Conservation (phyloP, 2,797 vertebrate species). For the Phalanger gymnotis region DNA sequence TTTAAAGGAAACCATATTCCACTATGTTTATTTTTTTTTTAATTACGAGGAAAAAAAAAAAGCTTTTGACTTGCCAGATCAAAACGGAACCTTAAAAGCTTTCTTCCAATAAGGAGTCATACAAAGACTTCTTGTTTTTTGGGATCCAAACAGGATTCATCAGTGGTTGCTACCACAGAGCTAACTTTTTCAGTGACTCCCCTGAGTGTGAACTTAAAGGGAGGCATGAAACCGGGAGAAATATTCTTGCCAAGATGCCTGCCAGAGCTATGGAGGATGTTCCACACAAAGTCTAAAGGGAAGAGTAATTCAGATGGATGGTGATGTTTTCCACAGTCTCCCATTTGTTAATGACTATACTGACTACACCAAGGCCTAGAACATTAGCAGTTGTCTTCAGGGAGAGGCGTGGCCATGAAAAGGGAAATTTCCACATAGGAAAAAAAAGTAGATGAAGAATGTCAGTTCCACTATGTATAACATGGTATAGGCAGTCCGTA, state of each 20-base stretch:
- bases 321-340: not conserved
- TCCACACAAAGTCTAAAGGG: not conserved
- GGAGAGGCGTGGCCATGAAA: not conserved
- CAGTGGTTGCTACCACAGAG: not conserved
- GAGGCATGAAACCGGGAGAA: not conserved
- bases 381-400: not conserved
- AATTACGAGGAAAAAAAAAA: too few relatives aligned
- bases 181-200: not conserved
- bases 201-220: not conserved
- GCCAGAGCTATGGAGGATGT: not conserved
- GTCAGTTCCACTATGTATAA: not conserved
- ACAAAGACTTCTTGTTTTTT: too few relatives aligned
- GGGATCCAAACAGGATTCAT: too few relatives aligned
- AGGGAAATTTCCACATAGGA: not conserved
- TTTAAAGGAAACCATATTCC: too few relatives aligned
- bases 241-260: not conserved
- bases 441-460: not conserved
- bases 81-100: not conserved
- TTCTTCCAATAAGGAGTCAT: not conserved
- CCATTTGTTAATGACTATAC: not conserved
- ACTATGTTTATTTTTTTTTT: too few relatives aligned
- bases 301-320: not conserved
- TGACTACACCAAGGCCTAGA: not conserved
- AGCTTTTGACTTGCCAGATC: not conserved
- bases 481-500: too few relatives aligned